Conservation (phyloP, 2,888 invertebrate species). For the Nudaria mundana region DNA sequence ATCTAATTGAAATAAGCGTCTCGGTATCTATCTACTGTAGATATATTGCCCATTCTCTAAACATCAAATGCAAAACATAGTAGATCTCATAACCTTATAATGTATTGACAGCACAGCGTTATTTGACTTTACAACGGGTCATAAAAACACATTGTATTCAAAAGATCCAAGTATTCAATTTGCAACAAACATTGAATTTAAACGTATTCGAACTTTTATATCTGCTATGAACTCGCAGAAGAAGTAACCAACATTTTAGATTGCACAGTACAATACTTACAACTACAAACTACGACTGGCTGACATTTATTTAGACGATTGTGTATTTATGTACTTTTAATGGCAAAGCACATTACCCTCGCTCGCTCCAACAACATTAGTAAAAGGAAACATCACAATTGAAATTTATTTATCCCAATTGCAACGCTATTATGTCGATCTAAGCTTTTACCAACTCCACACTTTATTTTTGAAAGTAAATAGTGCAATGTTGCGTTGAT, state of each 20-base stretch:
- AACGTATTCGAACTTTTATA: slow-evolving; percentile 31
- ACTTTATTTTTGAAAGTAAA: slow-evolving; percentile 7
- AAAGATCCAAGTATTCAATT: slow-evolving; percentile 16
- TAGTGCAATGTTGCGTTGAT: background rate
- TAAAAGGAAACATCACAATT: slow-evolving; percentile 65
- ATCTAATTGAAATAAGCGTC: too few species aligned
- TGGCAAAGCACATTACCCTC: slow-evolving; percentile 70
- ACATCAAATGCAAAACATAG: too few species aligned
- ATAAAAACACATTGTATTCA: slow-evolving; percentile 7
- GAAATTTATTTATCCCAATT: slow-evolving; percentile 56
- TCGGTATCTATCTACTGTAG: too few species aligned
- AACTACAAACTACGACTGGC: slow-evolving; percentile 39
- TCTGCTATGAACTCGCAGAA: slow-evolving; percentile 28
- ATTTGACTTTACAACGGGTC: background rate
- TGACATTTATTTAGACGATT: slow-evolving; percentile 66
- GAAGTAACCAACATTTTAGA: slow-evolving; percentile 36
- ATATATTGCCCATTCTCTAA: too few species aligned
- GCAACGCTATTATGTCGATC: slow-evolving; percentile 33
- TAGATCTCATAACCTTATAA: too few species aligned
- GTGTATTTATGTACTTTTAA: slow-evolving; percentile 77
- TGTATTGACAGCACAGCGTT: too few species aligned
- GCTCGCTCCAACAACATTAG: slow-evolving; percentile 36
- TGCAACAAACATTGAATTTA: slow-evolving; percentile 19
- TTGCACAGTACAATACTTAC: slow-evolving; percentile 36
- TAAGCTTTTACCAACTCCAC: slow-evolving; percentile 17